Conservation (phyloP, 2,113 vertebrate species). For the Apteryx owenii region DNA sequence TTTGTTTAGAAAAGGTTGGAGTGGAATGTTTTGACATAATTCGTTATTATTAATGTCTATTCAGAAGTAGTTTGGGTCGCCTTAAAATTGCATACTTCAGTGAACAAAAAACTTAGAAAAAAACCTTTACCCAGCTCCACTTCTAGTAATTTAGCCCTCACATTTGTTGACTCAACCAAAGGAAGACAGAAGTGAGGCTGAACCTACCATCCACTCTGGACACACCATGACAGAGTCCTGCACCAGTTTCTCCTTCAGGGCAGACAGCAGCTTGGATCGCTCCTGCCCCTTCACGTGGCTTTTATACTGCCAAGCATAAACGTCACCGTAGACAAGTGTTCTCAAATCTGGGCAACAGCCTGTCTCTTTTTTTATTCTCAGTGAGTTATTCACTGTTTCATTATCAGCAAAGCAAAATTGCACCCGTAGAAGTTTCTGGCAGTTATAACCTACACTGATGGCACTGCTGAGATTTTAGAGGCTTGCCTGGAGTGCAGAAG, state of each 20-base stretch:
- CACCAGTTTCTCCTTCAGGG: neutral
- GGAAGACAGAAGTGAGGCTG: neutral
- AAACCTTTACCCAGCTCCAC: neutral
- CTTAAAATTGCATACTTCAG: neutral
- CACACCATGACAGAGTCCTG: neutral
- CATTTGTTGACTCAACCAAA: neutral
- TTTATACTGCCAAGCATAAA: neutral
- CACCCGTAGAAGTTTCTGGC: neutral
- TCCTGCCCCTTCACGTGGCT: neutral
- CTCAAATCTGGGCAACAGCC: neutral
- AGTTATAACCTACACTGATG: neutral
- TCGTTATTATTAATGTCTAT: neutral
- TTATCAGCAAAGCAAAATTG: neutral
- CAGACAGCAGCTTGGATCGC: neutral
- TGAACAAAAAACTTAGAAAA: neutral
- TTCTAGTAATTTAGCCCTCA: neutral
- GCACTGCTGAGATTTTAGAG: neutral
- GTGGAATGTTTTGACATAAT: neutral
- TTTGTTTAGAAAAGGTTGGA: neutral
- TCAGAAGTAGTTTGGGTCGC: neutral
- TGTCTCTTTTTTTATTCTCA: neutral
- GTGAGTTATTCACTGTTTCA: neutral
- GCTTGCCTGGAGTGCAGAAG: neutral
- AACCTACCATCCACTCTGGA: neutral
- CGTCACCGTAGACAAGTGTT: neutral